These are phyloP conservation scores for Pristionchus fissidentatus DNA, from an alignment of 2,888 invertebrate genomes.

Conservation along the genomic window DNA sequence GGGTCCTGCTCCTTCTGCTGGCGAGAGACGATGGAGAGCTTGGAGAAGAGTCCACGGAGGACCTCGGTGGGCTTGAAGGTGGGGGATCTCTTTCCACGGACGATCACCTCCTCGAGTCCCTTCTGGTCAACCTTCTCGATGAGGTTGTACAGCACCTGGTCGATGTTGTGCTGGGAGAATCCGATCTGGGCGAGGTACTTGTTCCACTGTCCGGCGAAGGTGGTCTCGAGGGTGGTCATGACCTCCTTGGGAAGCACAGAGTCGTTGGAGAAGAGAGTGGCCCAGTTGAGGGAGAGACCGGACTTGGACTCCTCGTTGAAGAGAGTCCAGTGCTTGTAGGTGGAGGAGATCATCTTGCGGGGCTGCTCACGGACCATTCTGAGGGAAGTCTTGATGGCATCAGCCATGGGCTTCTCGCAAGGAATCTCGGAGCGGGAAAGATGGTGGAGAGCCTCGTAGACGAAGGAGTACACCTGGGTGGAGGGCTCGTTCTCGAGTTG, in stretches of 20 bases:
- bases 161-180: conserved; percentile 62
- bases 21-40: conserved; percentile 61
- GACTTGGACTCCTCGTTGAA: conserved; percentile 58
- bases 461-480: conserved; percentile 68
- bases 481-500: conserved; percentile 61
- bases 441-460: conserved; percentile 59
- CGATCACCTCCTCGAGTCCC: conserved; percentile 60
- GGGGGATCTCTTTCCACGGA: conserved; percentile 60
- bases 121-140: conserved; percentile 55
- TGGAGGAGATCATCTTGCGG: conserved; percentile 53
- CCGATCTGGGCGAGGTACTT: conserved; percentile 60
- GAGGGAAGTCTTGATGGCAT: conserved; percentile 45
- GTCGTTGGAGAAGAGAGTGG: conserved; percentile 65
- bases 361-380: conserved; percentile 54
- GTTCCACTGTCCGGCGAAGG: conserved; percentile 63
- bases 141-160: conserved; percentile 56
- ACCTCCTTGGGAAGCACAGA: conserved; percentile 57
- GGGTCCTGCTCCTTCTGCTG: conserved; percentile 50
- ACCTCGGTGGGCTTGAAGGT: conserved; percentile 50
- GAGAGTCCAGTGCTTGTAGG: conserved; percentile 58
- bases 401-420: conserved; percentile 59
- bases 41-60: conserved; percentile 60
- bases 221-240: conserved; percentile 55
- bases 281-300: conserved; percentile 60
- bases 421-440: conserved; percentile 63